Conservation (phyloP, 2,888 invertebrate genomes). For the Drosophila paucipuncta region DNA sequence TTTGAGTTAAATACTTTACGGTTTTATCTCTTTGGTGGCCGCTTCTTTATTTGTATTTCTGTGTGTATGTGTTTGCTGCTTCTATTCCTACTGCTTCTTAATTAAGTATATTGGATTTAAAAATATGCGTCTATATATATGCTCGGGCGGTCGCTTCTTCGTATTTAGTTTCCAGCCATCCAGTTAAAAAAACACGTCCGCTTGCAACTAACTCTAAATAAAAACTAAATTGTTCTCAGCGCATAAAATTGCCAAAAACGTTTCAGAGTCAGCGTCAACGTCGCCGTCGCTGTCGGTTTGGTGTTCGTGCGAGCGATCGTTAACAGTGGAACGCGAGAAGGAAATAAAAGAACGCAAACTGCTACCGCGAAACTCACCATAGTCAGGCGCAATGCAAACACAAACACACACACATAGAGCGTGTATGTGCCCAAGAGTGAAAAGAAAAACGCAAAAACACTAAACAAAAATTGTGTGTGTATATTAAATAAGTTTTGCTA, state of each 20-base stretch:
- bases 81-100: conserved; percentile 63
- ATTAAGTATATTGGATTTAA: conserved; percentile 69
- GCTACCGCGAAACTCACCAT: conserved; percentile 67
- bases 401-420: conserved; percentile 3
- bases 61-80: conserved; percentile 63
- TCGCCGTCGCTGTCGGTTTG: conserved; percentile 26
- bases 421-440: conserved; percentile 4
- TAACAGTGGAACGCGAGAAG: conserved; percentile 62
- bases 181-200: conserved; percentile 84
- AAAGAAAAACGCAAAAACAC: conserved; percentile 23
- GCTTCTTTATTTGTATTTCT: conserved; percentile 36
- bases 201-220: conserved; percentile 84
- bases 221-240: conserved; percentile 80
- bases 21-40: conserved; percentile 26
- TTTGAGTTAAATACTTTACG: conserved; percentile 51
- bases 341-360: conserved; percentile 71
- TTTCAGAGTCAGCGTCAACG: conserved; percentile 27
- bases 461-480: not conserved
- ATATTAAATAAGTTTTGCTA: conserved; percentile 28
- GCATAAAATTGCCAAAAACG: conserved; percentile 72
- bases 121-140: conserved; percentile 68
- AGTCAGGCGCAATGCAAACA: conserved; percentile 16
- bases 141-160: conserved; percentile 66
- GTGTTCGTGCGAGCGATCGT: conserved; percentile 42
- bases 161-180: conserved; percentile 84